Conservation (phyloP, 2,797 vertebrate genomes). For the Cossypha caffra region DNA sequence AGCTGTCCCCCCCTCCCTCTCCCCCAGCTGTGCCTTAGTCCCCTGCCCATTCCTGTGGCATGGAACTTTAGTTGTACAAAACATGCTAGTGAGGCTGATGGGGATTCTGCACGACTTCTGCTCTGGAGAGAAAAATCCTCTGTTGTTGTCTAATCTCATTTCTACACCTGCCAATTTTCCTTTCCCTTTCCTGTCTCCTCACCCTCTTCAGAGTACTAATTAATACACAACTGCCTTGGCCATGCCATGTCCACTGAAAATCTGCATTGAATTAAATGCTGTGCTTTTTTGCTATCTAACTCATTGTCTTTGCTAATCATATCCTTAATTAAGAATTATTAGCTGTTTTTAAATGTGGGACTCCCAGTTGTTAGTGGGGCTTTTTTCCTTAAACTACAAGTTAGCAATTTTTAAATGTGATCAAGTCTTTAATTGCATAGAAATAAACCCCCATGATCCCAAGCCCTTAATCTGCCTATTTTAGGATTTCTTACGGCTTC, state of each 20-base stretch:
- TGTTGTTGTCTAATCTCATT: conserved; percentile 65
- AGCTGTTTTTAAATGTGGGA: conserved; percentile 15
- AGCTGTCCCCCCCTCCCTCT: not conserved
- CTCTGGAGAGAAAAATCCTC: conserved; percentile 7
- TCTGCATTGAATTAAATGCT: conserved; percentile 27
- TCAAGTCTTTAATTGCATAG: conserved; percentile 45
- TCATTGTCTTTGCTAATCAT: conserved; percentile 64
- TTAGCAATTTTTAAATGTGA: conserved; percentile 45
- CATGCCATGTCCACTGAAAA: conserved; percentile 17
- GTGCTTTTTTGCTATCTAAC: conserved; percentile 6
- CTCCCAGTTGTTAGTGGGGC: not conserved
- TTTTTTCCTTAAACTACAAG: conserved; percentile 21
- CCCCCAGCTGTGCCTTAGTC: not conserved
- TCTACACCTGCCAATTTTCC: conserved; percentile 65
- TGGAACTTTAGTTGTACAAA: not conserved
- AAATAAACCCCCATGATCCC: conserved; percentile 57
- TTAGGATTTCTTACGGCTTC: conserved; percentile 50
- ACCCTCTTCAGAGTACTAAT: conserved; percentile 45
- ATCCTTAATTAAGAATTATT: conserved; percentile 50
- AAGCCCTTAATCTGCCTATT: conserved; percentile 63
- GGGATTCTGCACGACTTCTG: not conserved
- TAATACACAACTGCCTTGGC: conserved; percentile 47
- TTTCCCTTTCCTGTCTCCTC: conserved; percentile 3
- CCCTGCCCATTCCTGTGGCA: not conserved
- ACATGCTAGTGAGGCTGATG: not conserved